Conservation (phyloP, 2,797 vertebrate genomes). For the Cryptoblepharus egeriae region DNA sequence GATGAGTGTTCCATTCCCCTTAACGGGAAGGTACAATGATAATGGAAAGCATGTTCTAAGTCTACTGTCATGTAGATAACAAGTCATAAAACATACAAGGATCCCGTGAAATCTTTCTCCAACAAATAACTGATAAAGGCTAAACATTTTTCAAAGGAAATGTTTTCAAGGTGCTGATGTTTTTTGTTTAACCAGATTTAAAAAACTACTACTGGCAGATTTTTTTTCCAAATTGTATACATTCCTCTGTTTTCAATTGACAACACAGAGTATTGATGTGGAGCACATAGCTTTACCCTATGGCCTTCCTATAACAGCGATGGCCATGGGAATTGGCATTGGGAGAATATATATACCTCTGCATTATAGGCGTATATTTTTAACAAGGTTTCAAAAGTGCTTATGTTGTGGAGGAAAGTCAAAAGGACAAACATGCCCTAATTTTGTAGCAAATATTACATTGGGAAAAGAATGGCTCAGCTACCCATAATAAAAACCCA, state of each 20-base stretch:
- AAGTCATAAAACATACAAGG: slow-evolving; percentile 64
- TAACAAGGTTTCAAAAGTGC: slow-evolving; percentile 30
- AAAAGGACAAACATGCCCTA: slow-evolving; percentile 45
- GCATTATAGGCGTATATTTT: slow-evolving; percentile 16
- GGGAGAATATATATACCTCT: not conserved
- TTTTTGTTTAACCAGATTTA: slow-evolving; percentile 48
- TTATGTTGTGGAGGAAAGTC: slow-evolving; percentile 15
- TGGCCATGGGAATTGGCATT: slow-evolving; percentile 14
- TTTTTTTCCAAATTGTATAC: slow-evolving; percentile 32
- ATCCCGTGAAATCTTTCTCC: slow-evolving; percentile 66
- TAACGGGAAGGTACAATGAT: slow-evolving; percentile 47
- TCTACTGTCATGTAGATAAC: slow-evolving; percentile 63
- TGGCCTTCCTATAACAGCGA: not conserved
- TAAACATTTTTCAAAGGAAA: slow-evolving; percentile 70
- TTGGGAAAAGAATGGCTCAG: slow-evolving; percentile 26
- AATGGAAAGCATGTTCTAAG: slow-evolving; percentile 69
- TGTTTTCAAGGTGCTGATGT: slow-evolving; percentile 52
- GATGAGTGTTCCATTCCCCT: slow-evolving; percentile 48
- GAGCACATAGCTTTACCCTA: not conserved
- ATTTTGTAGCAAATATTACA: slow-evolving; percentile 45
- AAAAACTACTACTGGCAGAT: slow-evolving; percentile 38
- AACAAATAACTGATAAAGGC: slow-evolving; percentile 67
- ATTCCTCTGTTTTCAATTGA: not conserved
- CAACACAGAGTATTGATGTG: not conserved
- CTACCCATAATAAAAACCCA: slow-evolving; percentile 33